These are phyloP conservation scores for Tryphoninae sp. DNA, from an alignment of 2,888 invertebrate species.

Conservation along the genomic window DNA sequence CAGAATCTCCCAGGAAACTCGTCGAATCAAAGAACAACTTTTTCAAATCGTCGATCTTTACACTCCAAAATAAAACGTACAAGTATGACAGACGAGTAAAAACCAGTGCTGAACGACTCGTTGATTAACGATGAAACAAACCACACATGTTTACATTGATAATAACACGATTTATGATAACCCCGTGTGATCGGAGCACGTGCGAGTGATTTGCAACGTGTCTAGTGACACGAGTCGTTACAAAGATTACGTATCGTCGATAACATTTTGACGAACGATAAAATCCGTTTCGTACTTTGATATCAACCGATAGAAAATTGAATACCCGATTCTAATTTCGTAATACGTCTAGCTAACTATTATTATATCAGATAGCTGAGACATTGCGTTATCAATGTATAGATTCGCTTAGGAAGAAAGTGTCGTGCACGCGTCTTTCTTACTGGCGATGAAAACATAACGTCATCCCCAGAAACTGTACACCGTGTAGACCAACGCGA, in stretches of 20 bases:
- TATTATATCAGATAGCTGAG: slow-evolving; percentile 38
- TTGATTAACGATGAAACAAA: no score
- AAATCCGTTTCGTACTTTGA: slow-evolving; percentile 24
- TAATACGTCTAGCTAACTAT: slow-evolving; percentile 15
- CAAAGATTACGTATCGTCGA: slow-evolving; percentile 41
- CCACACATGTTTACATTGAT: neutral
- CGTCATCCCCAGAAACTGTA: slow-evolving; percentile 39
- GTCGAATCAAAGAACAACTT: no score
- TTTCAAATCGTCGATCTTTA: no score
- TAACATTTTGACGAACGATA: slow-evolving; percentile 41
- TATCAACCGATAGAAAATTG: slow-evolving; percentile 28
- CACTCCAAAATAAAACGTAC: no score
- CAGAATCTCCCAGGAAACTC: no score
- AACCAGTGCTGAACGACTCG: neutral
- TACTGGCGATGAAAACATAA: slow-evolving; percentile 27
- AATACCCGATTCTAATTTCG: slow-evolving; percentile 44
- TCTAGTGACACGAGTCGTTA: slow-evolving; percentile 42
- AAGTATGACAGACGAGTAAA: no score
- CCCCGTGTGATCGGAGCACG: neutral
- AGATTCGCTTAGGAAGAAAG: no score
- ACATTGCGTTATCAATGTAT: slow-evolving; percentile 30
- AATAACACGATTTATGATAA: slow-evolving; percentile 39
- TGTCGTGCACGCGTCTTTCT: slow-evolving; percentile 26
- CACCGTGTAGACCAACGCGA: slow-evolving; percentile 47
- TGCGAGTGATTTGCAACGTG: neutral